Evolutionary conservation across 2,888 invertebrate species (phyloP).

Genomic region (Xanthorhoe designata): DNA sequence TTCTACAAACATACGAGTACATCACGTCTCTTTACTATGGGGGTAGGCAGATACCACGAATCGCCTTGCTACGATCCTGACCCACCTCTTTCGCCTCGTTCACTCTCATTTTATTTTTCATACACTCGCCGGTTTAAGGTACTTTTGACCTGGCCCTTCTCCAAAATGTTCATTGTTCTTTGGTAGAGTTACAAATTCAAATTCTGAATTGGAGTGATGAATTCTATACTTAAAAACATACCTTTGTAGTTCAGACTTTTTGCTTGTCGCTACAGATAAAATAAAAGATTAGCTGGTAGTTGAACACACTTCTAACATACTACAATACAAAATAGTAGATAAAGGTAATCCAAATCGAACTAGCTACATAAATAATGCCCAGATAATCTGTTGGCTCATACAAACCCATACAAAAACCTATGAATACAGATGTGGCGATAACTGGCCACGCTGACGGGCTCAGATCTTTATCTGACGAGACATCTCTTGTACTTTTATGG

Average conservation of each 20-base stretch:
- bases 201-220: not conserved
- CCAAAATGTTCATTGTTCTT: not conserved
- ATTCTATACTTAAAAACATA: not conserved
- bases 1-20: too few relatives aligned
- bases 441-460: conserved; percentile 42
- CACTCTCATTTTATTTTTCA: too few relatives aligned
- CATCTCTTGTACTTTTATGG: conserved; percentile 76
- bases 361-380: conserved; percentile 39
- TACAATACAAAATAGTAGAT: conserved; percentile 30
- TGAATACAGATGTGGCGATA: conserved; percentile 44
- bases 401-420: conserved; percentile 36
- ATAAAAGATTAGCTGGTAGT: conserved; percentile 16
- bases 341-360: conserved; percentile 38
- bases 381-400: conserved; percentile 38
- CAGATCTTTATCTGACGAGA: conserved; percentile 46
- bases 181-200: not conserved
- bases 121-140: too few relatives aligned
- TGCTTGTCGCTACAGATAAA: conserved; percentile 9
- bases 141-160: too few relatives aligned
- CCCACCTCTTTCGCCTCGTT: too few relatives aligned
- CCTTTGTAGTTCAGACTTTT: conserved; percentile 2
- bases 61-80: too few relatives aligned
- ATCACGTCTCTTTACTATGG: too few relatives aligned
- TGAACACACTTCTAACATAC: conserved; percentile 13
- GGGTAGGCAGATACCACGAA: too few relatives aligned